These are phyloP conservation scores for Rhizoglyphus robini DNA, from an alignment of 1,140 invertebrate genomes.

Conservation along the genomic window DNA sequence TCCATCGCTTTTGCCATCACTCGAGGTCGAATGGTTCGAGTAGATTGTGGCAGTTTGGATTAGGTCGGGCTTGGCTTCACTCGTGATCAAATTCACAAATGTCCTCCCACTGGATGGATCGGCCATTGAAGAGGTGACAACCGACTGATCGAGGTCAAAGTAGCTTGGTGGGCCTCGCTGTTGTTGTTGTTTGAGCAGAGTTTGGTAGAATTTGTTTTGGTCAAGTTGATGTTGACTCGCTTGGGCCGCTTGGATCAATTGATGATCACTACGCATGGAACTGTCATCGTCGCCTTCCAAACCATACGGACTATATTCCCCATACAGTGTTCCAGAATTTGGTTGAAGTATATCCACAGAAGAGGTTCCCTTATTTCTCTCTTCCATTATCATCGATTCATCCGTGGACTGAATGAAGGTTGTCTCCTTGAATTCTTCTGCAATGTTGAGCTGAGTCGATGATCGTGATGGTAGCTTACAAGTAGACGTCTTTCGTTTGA, in stretches of 20 bases:
- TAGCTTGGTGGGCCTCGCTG: neutral
- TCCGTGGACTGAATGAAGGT: neutral
- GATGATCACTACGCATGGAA: constrained; percentile 8
- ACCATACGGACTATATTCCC: neutral
- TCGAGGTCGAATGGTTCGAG: neutral
- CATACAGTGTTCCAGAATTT: neutral
- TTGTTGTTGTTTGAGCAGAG: neutral
- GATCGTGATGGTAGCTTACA: too few species aligned
- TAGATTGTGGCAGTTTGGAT: neutral
- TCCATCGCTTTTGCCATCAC: neutral
- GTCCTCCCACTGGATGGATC: neutral
- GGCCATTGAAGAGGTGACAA: neutral
- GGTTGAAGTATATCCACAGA: neutral
- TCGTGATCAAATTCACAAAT: neutral
- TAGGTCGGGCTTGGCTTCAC: neutral
- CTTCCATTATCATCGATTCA: neutral
- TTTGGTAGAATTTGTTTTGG: neutral
- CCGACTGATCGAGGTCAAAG: neutral
- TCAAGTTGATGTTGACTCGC: neutral
- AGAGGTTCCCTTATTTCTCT: neutral
- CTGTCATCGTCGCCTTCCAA: constrained; percentile 3
- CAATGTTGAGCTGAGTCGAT: neutral
- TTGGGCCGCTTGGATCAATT: neutral
- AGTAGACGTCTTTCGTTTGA: neutral
- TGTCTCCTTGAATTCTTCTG: neutral